A percentile compares a stretch with the other conserved stretches of the same genome.
Conservation (phyloP, 2,113 vertebrate species). For the Lophura nycthemera region DNA sequence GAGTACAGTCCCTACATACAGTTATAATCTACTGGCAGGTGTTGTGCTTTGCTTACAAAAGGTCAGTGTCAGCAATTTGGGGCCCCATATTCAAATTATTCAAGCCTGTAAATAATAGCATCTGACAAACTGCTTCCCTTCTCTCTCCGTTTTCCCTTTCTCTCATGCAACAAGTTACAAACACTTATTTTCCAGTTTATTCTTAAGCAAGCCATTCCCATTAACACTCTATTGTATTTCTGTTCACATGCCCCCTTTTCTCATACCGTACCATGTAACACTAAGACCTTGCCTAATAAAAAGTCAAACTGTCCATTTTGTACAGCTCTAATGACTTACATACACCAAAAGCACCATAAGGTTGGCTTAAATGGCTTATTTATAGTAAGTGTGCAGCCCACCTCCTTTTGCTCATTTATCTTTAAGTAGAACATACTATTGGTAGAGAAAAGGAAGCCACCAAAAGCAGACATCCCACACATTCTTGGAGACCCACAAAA, state of each 20-base stretch:
- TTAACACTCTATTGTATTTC: background rate
- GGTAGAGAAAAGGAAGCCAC: background rate
- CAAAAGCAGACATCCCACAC: background rate
- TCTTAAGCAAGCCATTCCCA: background rate
- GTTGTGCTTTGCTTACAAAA: background rate
- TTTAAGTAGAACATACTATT: background rate
- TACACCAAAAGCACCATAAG: background rate
- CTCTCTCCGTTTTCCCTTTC: background rate
- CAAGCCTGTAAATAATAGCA: background rate
- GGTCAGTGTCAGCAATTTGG: background rate
- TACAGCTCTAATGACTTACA: background rate
- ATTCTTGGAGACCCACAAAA: background rate
- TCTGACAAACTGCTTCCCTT: conserved; percentile 41
- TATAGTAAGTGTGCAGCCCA: background rate
- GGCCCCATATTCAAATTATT: background rate
- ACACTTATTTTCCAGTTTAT: background rate
- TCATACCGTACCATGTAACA: background rate
- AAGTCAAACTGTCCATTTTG: background rate
- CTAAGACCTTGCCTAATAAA: background rate
- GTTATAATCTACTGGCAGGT: conserved; percentile 5
- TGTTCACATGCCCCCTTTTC: background rate
- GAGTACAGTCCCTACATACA: background rate
- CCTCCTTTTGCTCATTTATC: background rate
- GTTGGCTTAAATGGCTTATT: background rate
- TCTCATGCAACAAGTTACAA: background rate